Evolutionary conservation across 2,113 vertebrate species (phyloP), one percentile per base, ranked within the genome.

Genomic region (Mobula birostris): DNA sequence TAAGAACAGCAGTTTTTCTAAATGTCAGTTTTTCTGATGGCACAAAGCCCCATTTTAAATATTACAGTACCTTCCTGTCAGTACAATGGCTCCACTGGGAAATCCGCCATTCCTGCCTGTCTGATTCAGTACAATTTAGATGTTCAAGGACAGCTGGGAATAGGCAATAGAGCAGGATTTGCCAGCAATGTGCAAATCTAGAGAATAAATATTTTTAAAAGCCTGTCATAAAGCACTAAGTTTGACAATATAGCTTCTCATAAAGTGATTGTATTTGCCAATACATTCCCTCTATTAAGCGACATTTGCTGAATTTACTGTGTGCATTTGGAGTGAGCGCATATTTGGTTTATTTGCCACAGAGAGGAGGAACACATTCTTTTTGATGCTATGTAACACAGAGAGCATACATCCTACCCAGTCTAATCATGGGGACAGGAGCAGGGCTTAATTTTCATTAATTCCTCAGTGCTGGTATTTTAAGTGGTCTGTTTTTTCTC

Each of bases 401-500:
- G 83, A 15, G 14, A 11, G 21, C 14, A 0, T 63, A 8, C 24
- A 63, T 12, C n/a, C 11, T 63, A n/a, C 56, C 21, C 48, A 3
- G 48, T 14, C 7, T 24, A 36, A 2, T 24, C 4, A 7, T 27
- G 8, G 56, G 27, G 21, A 17, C 15, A 58, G 24, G 48, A 9
- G 24, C 19, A 61, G 24, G 6, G 3, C 11, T 19, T 9, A 85
- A 56, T 14, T 56, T 85, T 27, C 29, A 17, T 36, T 32, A 17
- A 8, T 63, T 66, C 58, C 61, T 32, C 32, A 0, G 29, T 19
- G 66, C 17, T 66, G 27, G 27, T 29, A 2, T 5, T 87, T 56
- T 87, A 90, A 90, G 63, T 19, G 7, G 3, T 56, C 15, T 77
- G 70, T 77, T 94, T 94, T 94, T 94, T 48, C 83, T 94, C 95